phyloP scores from a whole-genome alignment of 1,140 invertebrate genomes.

The Hestina assimilis region DNA sequence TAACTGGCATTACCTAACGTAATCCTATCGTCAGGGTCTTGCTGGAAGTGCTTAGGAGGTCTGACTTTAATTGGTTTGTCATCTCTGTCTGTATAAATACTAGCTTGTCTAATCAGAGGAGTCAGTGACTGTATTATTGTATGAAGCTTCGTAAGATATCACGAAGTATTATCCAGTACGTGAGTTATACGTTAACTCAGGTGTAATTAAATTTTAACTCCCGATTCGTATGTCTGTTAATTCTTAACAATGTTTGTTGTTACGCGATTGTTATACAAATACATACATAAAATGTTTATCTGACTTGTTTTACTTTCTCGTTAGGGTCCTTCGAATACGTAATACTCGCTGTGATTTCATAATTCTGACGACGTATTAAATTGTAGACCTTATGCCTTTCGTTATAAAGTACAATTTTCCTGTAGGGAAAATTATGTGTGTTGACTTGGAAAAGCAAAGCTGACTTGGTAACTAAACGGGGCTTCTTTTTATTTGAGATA shows the following conservation, averaged over 20 bases:
- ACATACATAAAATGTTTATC: constrained; percentile 26
- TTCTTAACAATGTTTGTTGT: constrained; percentile 37
- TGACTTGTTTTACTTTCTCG: constrained; percentile 34
- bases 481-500: no score
- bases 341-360: constrained; percentile 24
- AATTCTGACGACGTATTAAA: neutral
- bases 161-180: neutral
- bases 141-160: no score
- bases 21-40: no score
- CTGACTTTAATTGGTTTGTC: no score
- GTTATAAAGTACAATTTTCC: neutral
- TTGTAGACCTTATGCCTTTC: neutral
- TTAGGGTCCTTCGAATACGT: constrained; percentile 34
- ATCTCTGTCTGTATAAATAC: no score
- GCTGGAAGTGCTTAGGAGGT: no score
- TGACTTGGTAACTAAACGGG: neutral
- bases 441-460: neutral
- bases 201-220: constrained; percentile 24
- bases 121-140: no score
- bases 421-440: neutral
- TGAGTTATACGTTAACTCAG: neutral
- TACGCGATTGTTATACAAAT: constrained; percentile 33
- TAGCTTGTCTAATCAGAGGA: no score
- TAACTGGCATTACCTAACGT: no score
- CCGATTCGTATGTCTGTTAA: constrained; percentile 25